Evolutionary conservation across 2,113 vertebrate species (phyloP).

Genomic region (Passer domesticus): DNA sequence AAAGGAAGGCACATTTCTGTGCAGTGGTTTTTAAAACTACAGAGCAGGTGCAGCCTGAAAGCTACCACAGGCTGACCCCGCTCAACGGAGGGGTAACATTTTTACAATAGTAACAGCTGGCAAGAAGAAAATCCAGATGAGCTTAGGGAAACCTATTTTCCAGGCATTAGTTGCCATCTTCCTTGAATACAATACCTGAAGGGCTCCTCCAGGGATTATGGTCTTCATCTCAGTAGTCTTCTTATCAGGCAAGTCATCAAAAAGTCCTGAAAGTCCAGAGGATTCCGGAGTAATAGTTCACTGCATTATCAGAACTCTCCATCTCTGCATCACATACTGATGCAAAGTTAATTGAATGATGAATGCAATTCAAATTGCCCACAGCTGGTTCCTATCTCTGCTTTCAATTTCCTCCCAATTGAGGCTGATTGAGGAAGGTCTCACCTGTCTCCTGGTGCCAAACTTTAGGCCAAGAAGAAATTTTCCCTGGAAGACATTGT

Average conservation of each 20-base stretch:
- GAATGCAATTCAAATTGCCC: neutral
- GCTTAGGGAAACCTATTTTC: neutral
- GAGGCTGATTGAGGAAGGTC: neutral
- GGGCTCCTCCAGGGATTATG: neutral
- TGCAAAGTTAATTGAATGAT: constrained; percentile 22
- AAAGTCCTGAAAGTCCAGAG: neutral
- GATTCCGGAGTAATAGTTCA: neutral
- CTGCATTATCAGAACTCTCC: neutral
- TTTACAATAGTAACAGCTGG: neutral
- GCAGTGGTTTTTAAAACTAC: neutral
- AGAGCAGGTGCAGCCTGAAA: neutral
- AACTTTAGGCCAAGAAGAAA: neutral
- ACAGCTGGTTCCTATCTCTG: neutral
- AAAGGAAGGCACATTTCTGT: neutral
- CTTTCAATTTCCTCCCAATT: neutral
- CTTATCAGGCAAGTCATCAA: neutral
- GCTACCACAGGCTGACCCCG: neutral
- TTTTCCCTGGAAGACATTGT: neutral
- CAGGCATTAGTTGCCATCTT: neutral
- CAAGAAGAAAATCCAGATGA: neutral
- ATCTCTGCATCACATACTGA: neutral
- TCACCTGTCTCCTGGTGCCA: neutral
- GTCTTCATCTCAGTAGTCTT: neutral
- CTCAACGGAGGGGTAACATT: neutral
- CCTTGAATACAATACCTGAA: neutral